Conservation (phyloP, 2,888 invertebrate genomes). For the Pelosia muscerda region DNA sequence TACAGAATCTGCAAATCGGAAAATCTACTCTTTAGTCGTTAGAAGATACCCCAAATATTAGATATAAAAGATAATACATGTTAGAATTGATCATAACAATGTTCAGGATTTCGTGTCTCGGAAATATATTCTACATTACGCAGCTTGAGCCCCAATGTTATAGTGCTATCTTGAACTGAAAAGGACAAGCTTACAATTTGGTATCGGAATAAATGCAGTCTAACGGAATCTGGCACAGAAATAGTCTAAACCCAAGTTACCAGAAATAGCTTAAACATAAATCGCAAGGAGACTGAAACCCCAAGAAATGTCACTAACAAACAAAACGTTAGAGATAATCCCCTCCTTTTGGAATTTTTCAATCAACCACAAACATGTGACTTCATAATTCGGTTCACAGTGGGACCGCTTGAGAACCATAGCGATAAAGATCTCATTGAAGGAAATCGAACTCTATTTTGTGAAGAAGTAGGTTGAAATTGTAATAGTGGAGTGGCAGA, state of each 20-base stretch:
- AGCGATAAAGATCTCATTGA: conserved; percentile 66
- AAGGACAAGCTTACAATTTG: conserved; percentile 35
- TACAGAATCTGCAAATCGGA: background rate
- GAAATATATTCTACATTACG: background rate
- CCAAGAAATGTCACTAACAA: conserved; percentile 69
- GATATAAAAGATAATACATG: background rate
- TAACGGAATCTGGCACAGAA: conserved; percentile 12
- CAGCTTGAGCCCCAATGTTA: conserved; percentile 4
- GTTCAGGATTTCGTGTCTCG: background rate
- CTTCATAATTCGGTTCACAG: conserved; percentile 76
- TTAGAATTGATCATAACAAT: background rate
- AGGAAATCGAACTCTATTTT: conserved; percentile 45
- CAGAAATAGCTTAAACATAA: conserved; percentile 64
- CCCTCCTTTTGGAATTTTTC: conserved; percentile 78
- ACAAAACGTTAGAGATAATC: conserved; percentile 70
- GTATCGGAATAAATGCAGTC: conserved; percentile 29
- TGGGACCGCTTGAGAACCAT: conserved; percentile 61
- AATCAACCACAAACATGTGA: conserved; percentile 77
- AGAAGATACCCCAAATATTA: background rate
- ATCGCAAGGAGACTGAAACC: conserved; percentile 67
- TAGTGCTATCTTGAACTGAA: background rate
- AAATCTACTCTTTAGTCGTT: background rate
- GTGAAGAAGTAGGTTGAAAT: conserved; percentile 26
- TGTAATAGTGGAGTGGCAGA: conserved; percentile 26
- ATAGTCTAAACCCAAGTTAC: conserved; percentile 45